Base-by-base conservation (phyloP, 30 jellyfish, hydroid and myxozoan genomes). In the Aurelia sp. region DNA sequence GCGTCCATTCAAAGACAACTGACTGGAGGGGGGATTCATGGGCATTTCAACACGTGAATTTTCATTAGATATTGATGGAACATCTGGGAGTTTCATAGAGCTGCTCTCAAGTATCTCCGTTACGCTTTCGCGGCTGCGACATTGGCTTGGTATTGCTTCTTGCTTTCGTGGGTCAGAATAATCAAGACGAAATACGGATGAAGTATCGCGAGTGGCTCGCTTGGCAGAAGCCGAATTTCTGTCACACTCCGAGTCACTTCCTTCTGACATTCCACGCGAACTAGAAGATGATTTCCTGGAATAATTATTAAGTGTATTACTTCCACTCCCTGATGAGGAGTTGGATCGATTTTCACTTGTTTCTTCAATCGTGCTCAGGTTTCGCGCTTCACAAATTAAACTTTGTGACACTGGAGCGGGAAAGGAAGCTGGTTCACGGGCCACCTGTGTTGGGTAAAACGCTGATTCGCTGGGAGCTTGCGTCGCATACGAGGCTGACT, bases 321-420 rank as follows among this genome's bases (percentile, higher is more conserved):
- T 31, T 21, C 68, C 61, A 30, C 23, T 63, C 16, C 61, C 35
- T 27, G 35, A n/a, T 13, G 12, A 15, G 79, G 48, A 44, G 60
- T 63, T 23, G 4, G 16, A 19, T 55, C 60, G 18, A 18, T 62
- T 78, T 33, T 35, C 72, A 35, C 79, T 78, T 41, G 23, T 57
- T 62, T 78, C 89, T 63, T 78, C 79, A 6, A 78, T 78, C 37
- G 89, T 69, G 62, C 89, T 78, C 79, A 78, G 27, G 62, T 27
- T 31, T 40, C 27, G 37, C 27, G 64, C 9, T 17, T 69, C 79
- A 55, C 60, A 35, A 13, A 30, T 55, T 19, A 37, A 18, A 21
- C 40, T 40, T 18, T 68, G 78, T 3, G 57, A 9, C 23, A 53
- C 57, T 3, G 11, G 59, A 30, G 78, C 10, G 4, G 47, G 78